Evolutionary conservation across 2,797 vertebrate genomes (phyloP), one percentile per base, ranked within the genome.

Genomic region (Sebastes reedi): DNA sequence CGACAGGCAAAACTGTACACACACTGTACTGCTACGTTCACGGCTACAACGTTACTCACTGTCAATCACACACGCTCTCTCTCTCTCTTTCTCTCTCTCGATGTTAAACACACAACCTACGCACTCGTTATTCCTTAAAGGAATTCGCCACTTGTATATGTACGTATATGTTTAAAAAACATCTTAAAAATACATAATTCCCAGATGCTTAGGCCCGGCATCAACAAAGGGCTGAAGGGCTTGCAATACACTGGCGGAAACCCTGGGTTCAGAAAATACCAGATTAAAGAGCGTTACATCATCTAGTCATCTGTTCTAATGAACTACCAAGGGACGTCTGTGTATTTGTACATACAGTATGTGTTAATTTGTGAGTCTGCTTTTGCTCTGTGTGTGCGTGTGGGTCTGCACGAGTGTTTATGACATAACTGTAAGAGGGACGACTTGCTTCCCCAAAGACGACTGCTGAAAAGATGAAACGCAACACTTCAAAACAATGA

Each of bases 401-500:
- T 54, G 67, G 54, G 67, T 79, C 65, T 65, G 60, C 56, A 34
- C 20, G 30, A 79, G 60, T 34, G 64, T 81, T 80, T 78, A 67
- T 73, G 67, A 84, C 60, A 66, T 65, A 89, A 86, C 79, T 22
- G 20, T 87, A 68, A 77, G 55, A 81, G 25, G 68, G 64, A 79
- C 3, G n/a, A 76, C 75, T 85, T 64, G 7, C 70, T 64, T 87
- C 87, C 84, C 83, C 18, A 32, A 87, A 87, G 87, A 84, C 12
- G 1, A 79, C 70, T 24, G 36, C 73, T 66, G 29, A 71, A 39
- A 69, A 81, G 83, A 91, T 88, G 36, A 91, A 90, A 91, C n/a
- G 9, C 60, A 73, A 68, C 67, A 34, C 87, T 89, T 91, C 72
- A 90, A 81, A 90, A 89, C 88, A 81, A 70, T 52, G 22, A 67